A percentile compares a stretch with the other conserved stretches of the same genome.
Conservation (phyloP, 2,113 vertebrate species). For the Lepidothrix coronata region DNA sequence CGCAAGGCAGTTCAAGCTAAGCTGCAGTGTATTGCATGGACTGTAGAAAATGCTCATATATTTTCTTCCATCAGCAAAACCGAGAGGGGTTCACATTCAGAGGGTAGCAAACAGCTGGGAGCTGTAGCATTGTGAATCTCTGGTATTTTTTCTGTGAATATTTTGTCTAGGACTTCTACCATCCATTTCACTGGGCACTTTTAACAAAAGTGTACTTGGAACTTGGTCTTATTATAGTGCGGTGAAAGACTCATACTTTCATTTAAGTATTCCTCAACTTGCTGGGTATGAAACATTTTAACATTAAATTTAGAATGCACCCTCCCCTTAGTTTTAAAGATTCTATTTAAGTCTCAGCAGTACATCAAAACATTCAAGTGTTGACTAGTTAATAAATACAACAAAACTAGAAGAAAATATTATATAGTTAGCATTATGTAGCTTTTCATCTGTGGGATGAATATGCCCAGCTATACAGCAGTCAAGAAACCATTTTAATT, state of each 20-base stretch:
- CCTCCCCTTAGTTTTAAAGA: not conserved
- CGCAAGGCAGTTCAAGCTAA: not conserved
- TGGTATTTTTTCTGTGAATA: not conserved
- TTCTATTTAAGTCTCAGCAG: not conserved
- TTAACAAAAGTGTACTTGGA: not conserved
- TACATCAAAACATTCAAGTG: not conserved
- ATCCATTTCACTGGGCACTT: fast-evolving
- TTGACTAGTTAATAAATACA: not conserved
- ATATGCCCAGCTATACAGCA: not conserved
- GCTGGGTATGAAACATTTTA: not conserved
- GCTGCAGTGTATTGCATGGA: not conserved
- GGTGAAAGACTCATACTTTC: not conserved
- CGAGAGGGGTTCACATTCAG: not conserved
- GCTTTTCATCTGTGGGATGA: not conserved
- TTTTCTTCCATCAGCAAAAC: not conserved
- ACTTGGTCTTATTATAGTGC: not conserved
- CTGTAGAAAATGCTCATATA: not conserved
- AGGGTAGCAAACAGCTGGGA: not conserved
- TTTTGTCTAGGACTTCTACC: not conserved
- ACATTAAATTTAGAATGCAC: not conserved
- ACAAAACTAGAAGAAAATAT: not conserved
- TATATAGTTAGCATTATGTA: not conserved
- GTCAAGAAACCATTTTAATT: not conserved
- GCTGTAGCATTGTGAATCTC: not conserved
- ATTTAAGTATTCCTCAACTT: not conserved